Conservation (phyloP, 2,797 vertebrate genomes). For the Ctenopoma multispine region DNA sequence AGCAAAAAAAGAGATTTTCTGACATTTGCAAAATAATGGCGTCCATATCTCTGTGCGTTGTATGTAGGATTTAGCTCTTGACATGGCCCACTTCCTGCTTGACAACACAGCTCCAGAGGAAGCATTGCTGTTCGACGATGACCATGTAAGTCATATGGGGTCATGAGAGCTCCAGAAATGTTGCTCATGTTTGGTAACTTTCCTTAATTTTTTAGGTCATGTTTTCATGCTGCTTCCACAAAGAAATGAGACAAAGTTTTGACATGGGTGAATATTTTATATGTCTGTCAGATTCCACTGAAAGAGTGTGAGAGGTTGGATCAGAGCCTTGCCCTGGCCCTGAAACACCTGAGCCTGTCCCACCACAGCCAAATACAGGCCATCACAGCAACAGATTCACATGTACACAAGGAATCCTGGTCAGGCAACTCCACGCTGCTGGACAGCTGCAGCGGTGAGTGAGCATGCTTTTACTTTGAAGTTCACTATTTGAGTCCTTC, state of each 20-base stretch:
- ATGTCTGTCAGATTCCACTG: constrained; percentile 78
- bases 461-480: neutral
- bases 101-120: constrained; percentile 75
- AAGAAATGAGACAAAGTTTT: too few relatives aligned
- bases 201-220: neutral
- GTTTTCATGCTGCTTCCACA: too few relatives aligned
- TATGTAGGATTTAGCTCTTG: constrained; percentile 87
- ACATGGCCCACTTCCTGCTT: constrained; percentile 89
- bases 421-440: neutral
- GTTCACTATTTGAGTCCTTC: neutral
- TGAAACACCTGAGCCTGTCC: constrained; percentile 86
- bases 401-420: neutral
- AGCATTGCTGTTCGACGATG: constrained; percentile 86
- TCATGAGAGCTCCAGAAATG: neutral
- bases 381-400: too few relatives aligned
- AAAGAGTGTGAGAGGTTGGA: constrained; percentile 87
- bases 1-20: too few relatives aligned
- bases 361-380: constrained; percentile 33
- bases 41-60: neutral
- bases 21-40: constrained; percentile 1
- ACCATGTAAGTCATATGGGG: constrained; percentile 59
- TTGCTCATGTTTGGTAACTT: neutral
- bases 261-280: rapidly evolving
- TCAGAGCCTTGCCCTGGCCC: constrained; percentile 86
- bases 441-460: constrained; percentile 24